phyloP scores from a whole-genome alignment of 2,888 invertebrate species.

The Callyntrura guangdongensis region DNA sequence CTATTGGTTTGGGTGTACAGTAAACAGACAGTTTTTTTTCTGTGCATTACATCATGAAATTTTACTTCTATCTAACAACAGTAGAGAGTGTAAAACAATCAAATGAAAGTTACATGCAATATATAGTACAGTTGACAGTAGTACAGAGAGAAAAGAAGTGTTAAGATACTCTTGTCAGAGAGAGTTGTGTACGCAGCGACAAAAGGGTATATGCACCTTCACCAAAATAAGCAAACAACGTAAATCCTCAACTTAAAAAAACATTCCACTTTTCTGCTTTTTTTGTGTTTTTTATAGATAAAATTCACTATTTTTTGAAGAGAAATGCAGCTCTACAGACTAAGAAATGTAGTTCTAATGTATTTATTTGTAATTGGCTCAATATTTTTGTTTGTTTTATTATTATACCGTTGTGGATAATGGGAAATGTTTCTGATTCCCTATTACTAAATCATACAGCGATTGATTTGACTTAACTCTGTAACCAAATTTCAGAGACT shows the following conservation, averaged over 20 bases:
- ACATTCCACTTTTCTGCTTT: background rate
- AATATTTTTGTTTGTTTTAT: background rate
- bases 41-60: background rate
- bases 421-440: too few relatives aligned
- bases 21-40: background rate
- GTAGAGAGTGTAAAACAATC: background rate
- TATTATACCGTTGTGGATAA: background rate
- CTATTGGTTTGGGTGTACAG: too few relatives aligned
- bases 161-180: background rate
- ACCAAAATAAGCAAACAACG: constrained; percentile 46
- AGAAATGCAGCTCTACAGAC: too few relatives aligned
- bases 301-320: background rate
- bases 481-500: too few relatives aligned
- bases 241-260: constrained; percentile 7
- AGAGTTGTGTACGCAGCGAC: background rate
- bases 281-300: background rate
- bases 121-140: constrained; percentile 45
- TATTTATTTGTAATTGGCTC: background rate
- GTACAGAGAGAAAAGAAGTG: constrained; percentile 56
- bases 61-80: background rate
- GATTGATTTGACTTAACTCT: too few relatives aligned
- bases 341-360: too few relatives aligned
- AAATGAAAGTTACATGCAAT: constrained; percentile 59
- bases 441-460: too few relatives aligned
- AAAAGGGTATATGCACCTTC: constrained; percentile 63